Evolutionary conservation across 2,888 invertebrate species (phyloP).

Genomic region (Lottia gigantea): DNA sequence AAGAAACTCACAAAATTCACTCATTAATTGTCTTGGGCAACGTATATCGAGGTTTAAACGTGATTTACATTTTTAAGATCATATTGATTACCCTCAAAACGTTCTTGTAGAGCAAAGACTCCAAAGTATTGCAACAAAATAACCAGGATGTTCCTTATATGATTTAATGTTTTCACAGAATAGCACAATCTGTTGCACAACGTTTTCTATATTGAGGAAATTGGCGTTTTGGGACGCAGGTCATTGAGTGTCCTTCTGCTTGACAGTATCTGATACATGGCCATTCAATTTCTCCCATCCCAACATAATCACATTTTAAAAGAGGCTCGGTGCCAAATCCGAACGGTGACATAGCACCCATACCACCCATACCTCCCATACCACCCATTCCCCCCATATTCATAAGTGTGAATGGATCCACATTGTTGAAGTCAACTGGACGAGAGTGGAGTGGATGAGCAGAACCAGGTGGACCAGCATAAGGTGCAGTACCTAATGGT

Average conservation of each 20-base stretch:
- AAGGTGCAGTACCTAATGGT: not conserved
- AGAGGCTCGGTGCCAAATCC: not conserved
- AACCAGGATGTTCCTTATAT: too few relatives aligned
- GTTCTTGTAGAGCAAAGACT: too few relatives aligned
- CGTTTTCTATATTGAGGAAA: not conserved
- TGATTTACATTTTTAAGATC: too few relatives aligned
- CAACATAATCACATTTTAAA: not conserved
- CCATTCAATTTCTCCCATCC: not conserved
- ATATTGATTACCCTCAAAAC: too few relatives aligned
- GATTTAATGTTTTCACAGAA: not conserved
- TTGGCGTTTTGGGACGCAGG: not conserved
- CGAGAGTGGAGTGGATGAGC: not conserved
- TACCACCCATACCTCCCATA: conserved; percentile 13
- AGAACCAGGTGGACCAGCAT: not conserved
- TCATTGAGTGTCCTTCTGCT: not conserved
- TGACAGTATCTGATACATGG: not conserved
- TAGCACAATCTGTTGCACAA: not conserved
- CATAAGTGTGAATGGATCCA: conserved; percentile 5
- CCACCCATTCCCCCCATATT: conserved; percentile 9
- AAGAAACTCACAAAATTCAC: too few relatives aligned
- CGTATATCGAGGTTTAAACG: too few relatives aligned
- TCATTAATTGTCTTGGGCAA: too few relatives aligned
- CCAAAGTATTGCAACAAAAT: too few relatives aligned
- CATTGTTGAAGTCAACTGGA: not conserved
- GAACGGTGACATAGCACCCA: conserved; percentile 1